Evolutionary conservation across 2,113 vertebrate genomes (phyloP).

Genomic region (Proterorhinus semilunaris): DNA sequence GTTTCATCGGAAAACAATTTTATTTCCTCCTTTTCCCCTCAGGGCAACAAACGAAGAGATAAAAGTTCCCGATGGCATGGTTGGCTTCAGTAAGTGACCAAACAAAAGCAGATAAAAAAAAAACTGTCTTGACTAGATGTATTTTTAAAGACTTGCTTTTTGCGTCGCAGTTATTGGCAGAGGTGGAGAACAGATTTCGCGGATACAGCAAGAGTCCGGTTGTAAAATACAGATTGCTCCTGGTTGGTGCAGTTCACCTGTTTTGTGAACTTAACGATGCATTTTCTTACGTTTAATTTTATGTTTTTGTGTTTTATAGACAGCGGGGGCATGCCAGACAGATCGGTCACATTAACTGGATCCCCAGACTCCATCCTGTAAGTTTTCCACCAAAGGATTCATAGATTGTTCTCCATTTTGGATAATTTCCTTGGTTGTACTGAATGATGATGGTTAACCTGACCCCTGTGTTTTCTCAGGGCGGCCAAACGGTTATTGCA

Average conservation of each 20-base stretch:
- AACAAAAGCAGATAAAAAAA: too few relatives aligned
- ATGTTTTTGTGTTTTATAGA: slow-evolving; percentile 70
- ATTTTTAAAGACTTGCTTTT: neutral
- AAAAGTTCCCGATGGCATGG: slow-evolving; percentile 99
- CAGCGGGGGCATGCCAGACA: slow-evolving; percentile 94
- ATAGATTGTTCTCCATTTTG: too few relatives aligned
- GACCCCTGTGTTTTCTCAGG: slow-evolving; percentile 56
- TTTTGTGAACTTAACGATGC: too few relatives aligned
- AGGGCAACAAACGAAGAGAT: slow-evolving; percentile 95
- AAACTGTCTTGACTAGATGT: neutral
- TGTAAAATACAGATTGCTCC: slow-evolving; percentile 99
- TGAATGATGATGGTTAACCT: neutral
- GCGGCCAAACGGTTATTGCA: slow-evolving; percentile 90
- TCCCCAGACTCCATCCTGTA: slow-evolving; percentile 92
- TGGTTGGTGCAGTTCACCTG: slow-evolving; percentile 71
- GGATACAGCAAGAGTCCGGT: slow-evolving; percentile 95
- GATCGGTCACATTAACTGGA: slow-evolving; percentile 94
- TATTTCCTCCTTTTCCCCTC: neutral
- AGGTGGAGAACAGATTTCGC: slow-evolving; percentile 98
- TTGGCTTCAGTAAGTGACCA: slow-evolving; percentile 94
- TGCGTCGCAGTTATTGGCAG: slow-evolving; percentile 88
- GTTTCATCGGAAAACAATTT: neutral
- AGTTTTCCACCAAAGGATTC: slow-evolving; percentile 60
- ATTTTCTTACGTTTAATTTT: neutral
- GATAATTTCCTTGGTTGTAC: too few relatives aligned